Evolutionary conservation across 2,888 invertebrate species (phyloP).

Genomic region (Protonemura montana): DNA sequence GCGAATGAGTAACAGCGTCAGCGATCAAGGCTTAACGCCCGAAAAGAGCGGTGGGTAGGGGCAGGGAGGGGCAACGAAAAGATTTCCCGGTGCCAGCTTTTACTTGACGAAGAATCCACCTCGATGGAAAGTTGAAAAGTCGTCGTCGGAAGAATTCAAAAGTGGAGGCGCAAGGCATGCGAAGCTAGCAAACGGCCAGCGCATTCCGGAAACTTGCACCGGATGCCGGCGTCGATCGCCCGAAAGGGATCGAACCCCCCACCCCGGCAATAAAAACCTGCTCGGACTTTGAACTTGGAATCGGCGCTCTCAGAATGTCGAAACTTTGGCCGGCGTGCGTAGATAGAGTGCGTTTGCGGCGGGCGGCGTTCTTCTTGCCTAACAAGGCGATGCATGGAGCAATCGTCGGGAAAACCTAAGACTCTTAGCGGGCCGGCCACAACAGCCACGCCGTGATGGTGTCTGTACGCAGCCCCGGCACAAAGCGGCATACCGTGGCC

Average conservation of each 20-base stretch:
- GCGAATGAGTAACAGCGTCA: background rate
- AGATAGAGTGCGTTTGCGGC: background rate
- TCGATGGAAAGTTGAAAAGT: background rate
- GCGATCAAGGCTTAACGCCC: background rate
- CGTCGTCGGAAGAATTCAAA: background rate
- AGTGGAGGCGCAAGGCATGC: too few relatives aligned
- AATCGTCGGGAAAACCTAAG: too few relatives aligned
- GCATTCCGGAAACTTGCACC: too few relatives aligned
- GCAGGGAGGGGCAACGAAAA: too few relatives aligned
- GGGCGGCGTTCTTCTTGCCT: too few relatives aligned
- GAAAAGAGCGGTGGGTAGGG: background rate
- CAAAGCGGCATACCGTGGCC: too few relatives aligned
- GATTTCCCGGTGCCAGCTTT: background rate
- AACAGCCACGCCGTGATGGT: too few relatives aligned
- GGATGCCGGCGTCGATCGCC: too few relatives aligned
- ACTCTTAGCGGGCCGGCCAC: too few relatives aligned
- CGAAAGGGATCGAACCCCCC: background rate
- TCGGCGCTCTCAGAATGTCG: background rate
- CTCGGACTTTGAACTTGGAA: constrained; percentile 4
- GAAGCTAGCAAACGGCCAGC: too few relatives aligned
- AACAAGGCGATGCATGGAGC: too few relatives aligned
- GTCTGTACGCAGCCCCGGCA: too few relatives aligned
- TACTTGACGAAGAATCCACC: background rate
- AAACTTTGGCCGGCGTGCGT: background rate
- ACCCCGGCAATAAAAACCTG: background rate